Conservation (phyloP, 2,797 vertebrate genomes). For the Parauchenoglanis punctatus region DNA sequence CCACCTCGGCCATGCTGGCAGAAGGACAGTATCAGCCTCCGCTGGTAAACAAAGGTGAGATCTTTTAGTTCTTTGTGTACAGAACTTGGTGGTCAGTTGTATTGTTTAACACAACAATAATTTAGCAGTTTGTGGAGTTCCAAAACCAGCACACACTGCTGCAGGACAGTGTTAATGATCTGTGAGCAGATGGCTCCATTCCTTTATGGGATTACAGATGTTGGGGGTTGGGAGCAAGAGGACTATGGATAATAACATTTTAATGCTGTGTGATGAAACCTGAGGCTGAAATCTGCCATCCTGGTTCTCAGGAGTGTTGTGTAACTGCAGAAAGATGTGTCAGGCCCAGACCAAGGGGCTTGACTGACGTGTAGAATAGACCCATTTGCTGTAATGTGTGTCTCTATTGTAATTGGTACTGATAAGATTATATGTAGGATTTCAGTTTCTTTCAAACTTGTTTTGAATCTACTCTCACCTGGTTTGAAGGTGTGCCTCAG, state of each 20-base stretch:
- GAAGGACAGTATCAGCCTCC: conserved; percentile 49
- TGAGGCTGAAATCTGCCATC: conserved; percentile 53
- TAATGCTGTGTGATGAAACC: conserved; percentile 44
- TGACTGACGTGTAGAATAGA: not conserved
- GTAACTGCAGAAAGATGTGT: conserved; percentile 50
- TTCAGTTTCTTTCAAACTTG: not conserved
- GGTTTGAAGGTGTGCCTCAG: not conserved
- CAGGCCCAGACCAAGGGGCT: not conserved
- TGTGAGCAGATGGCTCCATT: conserved; percentile 55
- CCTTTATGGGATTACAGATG: conserved; percentile 47
- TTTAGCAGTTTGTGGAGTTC: conserved; percentile 13
- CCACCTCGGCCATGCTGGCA: not conserved
- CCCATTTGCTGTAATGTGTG: not conserved
- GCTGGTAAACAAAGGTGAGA: conserved; percentile 38
- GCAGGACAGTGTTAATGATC: conserved; percentile 36
- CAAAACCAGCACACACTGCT: conserved; percentile 57
- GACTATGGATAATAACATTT: conserved; percentile 49
- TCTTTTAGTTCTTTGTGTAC: not conserved
- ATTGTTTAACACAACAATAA: conserved; percentile 10
- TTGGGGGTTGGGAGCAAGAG: conserved; percentile 66
- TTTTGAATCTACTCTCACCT: not conserved
- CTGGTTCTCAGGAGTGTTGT: conserved; percentile 56
- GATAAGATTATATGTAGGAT: not conserved
- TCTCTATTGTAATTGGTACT: not conserved
- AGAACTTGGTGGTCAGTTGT: not conserved